Evolutionary conservation across 2,888 invertebrate genomes (phyloP).

Genomic region (Mimumesa dahlbomi): DNA sequence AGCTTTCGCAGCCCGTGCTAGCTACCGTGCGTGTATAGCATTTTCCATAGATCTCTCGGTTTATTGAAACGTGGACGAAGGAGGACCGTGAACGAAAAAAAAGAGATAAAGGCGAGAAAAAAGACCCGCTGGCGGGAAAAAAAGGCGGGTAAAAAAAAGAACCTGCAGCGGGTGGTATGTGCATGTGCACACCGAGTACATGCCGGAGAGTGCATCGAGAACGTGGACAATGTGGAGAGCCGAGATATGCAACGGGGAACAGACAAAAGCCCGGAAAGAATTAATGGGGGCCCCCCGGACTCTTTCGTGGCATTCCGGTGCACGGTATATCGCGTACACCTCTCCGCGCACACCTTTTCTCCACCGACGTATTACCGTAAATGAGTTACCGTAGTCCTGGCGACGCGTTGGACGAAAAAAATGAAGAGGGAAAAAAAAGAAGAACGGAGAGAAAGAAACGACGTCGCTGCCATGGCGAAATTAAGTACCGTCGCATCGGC

Average conservation of each 20-base stretch:
- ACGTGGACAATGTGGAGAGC: conserved; percentile 39
- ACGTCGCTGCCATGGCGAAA: too few relatives aligned
- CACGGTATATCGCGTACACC: conserved; percentile 15
- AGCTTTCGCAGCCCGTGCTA: too few relatives aligned
- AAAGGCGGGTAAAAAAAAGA: background rate
- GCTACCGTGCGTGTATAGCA: too few relatives aligned
- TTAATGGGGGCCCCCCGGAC: conserved; percentile 62
- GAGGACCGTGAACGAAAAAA: background rate
- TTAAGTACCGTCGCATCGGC: conserved; percentile 6
- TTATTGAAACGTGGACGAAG: conserved; percentile 28
- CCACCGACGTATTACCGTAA: conserved; percentile 59
- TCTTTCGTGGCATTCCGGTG: conserved; percentile 45
- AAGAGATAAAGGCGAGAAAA: background rate
- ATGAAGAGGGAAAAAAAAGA: background rate
- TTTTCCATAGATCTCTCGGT: conserved; percentile 19
- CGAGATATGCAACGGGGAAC: conserved; percentile 24
- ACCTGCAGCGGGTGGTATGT: background rate
- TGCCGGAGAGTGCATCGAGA: background rate
- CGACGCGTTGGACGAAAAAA: background rate
- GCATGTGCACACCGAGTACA: background rate
- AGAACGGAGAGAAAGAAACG: too few relatives aligned
- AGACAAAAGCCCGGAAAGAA: conserved; percentile 71
- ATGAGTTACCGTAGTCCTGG: conserved; percentile 57
- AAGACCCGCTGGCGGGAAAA: background rate
- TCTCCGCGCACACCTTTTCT: conserved; percentile 1